Conservation (phyloP, 2,113 vertebrate species). For the Grus americana region DNA sequence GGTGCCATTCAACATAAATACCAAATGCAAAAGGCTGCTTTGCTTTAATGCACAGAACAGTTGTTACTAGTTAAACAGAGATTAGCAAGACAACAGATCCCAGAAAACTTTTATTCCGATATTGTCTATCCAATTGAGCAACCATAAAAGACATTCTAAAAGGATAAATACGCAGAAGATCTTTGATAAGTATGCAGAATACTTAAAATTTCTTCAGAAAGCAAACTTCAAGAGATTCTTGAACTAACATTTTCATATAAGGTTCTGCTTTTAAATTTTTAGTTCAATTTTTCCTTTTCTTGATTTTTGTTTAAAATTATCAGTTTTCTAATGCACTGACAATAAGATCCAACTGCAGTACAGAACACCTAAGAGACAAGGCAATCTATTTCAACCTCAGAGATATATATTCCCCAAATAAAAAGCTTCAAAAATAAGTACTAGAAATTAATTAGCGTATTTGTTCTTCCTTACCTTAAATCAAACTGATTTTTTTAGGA, state of each 20-base stretch:
- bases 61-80: background rate
- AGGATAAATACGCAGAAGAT: background rate
- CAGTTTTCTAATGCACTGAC: background rate
- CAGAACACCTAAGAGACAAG: background rate
- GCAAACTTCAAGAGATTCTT: background rate
- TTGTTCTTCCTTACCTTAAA: background rate
- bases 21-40: background rate
- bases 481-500: background rate
- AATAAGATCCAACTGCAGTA: background rate
- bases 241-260: background rate
- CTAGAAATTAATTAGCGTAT: background rate
- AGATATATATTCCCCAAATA: background rate
- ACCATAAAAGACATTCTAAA: background rate
- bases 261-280: background rate
- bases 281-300: background rate
- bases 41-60: background rate
- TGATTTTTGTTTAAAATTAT: background rate
- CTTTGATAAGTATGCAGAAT: background rate
- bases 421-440: background rate
- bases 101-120: background rate
- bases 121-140: background rate
- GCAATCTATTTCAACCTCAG: background rate
- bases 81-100: background rate
- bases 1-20: background rate
- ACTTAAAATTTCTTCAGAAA: background rate